Evolutionary conservation across 2,797 vertebrate genomes (phyloP).

Genomic region (Intellagama lesueurii): DNA sequence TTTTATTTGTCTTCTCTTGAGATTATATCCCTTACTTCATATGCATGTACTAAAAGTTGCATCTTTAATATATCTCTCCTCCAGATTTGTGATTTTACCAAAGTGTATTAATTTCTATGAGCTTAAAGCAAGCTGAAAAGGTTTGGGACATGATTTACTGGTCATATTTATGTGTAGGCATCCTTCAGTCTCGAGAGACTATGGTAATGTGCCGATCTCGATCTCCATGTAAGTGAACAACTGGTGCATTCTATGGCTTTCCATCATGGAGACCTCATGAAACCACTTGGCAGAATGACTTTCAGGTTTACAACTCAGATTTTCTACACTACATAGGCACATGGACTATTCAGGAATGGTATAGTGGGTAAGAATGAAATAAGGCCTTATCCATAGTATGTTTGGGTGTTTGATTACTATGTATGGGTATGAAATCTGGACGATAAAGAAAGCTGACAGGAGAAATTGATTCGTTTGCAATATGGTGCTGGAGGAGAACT

Average conservation of each 20-base stretch:
- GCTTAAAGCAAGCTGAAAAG: neutral
- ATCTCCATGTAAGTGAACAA: neutral
- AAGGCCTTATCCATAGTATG: no score
- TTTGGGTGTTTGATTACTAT: no score
- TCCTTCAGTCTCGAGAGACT: no score
- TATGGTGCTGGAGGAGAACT: no score
- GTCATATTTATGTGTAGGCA: neutral
- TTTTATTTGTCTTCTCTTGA: neutral
- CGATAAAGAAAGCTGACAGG: no score
- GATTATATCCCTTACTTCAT: neutral
- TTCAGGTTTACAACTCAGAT: neutral
- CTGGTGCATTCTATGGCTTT: neutral
- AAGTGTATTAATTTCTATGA: no score
- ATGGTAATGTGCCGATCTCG: no score
- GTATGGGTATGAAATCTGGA: no score
- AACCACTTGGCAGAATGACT: neutral
- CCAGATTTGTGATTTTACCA: neutral
- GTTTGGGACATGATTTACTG: fast-evolving
- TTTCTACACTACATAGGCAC: neutral
- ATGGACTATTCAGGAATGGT: neutral
- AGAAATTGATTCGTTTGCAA: no score
- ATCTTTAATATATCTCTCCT: neutral
- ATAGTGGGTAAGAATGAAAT: neutral
- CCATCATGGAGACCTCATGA: neutral
- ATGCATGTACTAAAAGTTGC: neutral